Base-by-base conservation (phyloP, 1,140 invertebrate genomes). In the Ceratina japonica region DNA sequence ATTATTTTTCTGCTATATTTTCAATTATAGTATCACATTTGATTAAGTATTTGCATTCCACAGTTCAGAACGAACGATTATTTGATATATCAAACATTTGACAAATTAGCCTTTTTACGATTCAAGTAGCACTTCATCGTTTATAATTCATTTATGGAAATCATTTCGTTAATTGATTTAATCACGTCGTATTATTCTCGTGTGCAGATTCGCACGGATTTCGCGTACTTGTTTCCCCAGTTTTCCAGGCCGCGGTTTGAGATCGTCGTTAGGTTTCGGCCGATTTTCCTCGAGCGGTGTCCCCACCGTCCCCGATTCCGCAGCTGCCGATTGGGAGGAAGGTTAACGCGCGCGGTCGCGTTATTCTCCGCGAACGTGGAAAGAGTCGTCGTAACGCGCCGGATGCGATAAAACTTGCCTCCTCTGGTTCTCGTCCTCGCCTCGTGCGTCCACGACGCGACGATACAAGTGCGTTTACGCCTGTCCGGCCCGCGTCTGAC, bases 351-450 rank as follows among this genome's bases (percentile, higher is more conserved):
- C 59, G 71, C 71, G 75, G 54, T 76, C 75, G 77, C 84, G 84
- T 87, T 31, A 31, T 31, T 79, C 73, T 81, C 80, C 61, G 68
- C 73, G 37, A 44, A 7, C 37, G 73, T 78, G 64, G 81, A 82
- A 75, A 84, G 77, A 86, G 81, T 81, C 37, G 10, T 44, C 37
- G 37, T 10, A 44, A 44, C 37, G 37, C 37, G 82, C 80, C 85
- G 86, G 85, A 87, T 85, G 86, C 79, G 83, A 85, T 86, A 87
- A 87, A 80, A 82, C 37, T 44, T 31, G 49, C 65, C 73, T n/a
- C n/a, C n/a, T 65, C 63, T 65, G 51, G 37, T 54, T 59, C 37
- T 65, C 70, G 70, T 82, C 80, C 49, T 65, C 75, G 37, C 5
- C 37, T n/a, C n/a, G 49, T 63, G 62, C 22, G 18, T 37, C 18